Evolutionary conservation across 2,888 invertebrate genomes (phyloP).

Genomic region (Agrotis ipsilon): DNA sequence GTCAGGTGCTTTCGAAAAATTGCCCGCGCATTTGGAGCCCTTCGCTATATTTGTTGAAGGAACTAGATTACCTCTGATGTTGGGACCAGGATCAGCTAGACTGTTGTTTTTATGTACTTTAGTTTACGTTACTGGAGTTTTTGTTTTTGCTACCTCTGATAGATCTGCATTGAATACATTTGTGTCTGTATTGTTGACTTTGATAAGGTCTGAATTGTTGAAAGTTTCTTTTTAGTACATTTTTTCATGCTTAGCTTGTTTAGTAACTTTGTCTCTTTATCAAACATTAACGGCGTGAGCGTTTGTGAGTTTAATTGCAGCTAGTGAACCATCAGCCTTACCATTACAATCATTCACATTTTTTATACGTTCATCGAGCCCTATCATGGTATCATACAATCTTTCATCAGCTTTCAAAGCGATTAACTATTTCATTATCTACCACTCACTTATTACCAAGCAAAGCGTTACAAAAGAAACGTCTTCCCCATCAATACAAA

Average conservation of each 20-base stretch:
- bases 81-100: neutral
- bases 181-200: neutral
- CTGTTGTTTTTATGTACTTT: slow-evolving; percentile 19
- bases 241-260: neutral
- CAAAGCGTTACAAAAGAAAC: slow-evolving; percentile 54
- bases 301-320: neutral
- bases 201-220: neutral
- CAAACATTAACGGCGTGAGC: too few relatives aligned
- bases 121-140: neutral
- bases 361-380: slow-evolving; percentile 10
- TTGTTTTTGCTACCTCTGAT: neutral
- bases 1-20: slow-evolving; percentile 84
- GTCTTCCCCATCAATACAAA: slow-evolving; percentile 62
- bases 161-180: neutral
- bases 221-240: neutral
- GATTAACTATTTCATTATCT: slow-evolving; percentile 59
- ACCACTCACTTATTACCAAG: slow-evolving; percentile 47
- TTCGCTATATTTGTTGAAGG: slow-evolving; percentile 45
- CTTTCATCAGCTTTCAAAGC: slow-evolving; percentile 52
- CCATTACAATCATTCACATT: neutral
- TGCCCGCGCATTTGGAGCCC: slow-evolving; percentile 67
- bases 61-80: slow-evolving; percentile 46
- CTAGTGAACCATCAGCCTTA: slow-evolving; percentile 4
- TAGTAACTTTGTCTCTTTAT: neutral
- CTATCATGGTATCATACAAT: slow-evolving; percentile 32